These are phyloP conservation scores for Karalla daura DNA, from an alignment of 2,797 vertebrate genomes.

Conservation along the genomic window DNA sequence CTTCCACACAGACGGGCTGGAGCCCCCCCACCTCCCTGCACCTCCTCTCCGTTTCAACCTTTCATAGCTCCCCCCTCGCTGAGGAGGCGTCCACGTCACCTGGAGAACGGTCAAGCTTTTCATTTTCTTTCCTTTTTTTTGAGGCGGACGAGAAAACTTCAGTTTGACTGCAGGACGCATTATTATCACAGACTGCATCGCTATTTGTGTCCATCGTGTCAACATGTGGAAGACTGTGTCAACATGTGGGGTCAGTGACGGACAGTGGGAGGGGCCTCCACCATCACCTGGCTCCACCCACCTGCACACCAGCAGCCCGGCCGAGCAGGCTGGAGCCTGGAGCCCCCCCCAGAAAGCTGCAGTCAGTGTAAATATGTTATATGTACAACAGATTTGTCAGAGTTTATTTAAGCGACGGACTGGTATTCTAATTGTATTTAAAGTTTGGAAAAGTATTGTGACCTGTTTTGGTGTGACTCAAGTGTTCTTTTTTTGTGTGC, in stretches of 20 bases:
- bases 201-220: no score
- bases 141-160: conserved; percentile 23
- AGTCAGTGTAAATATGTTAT: conserved; percentile 92
- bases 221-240: no score
- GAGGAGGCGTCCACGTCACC: conserved; percentile 8
- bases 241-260: no score
- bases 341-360: no score
- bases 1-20: neutral
- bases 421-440: conserved; percentile 88
- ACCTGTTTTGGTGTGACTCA: conserved; percentile 65
- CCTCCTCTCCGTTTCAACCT: neutral
- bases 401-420: conserved; percentile 94
- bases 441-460: conserved; percentile 82
- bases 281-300: no score
- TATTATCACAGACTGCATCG: conserved; percentile 14
- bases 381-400: conserved; percentile 94
- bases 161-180: conserved; percentile 18
- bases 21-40: neutral
- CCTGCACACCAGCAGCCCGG: no score
- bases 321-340: no score
- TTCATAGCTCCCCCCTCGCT: no score
- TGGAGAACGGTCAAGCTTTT: conserved; percentile 1
- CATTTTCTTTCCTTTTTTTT: no score
- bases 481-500: conserved; percentile 59
- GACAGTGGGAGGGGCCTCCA: no score